Evolutionary conservation across 2,888 invertebrate species (phyloP), one percentile per base, ranked within the genome.

Genomic region (Ametastegia equiseti): DNA sequence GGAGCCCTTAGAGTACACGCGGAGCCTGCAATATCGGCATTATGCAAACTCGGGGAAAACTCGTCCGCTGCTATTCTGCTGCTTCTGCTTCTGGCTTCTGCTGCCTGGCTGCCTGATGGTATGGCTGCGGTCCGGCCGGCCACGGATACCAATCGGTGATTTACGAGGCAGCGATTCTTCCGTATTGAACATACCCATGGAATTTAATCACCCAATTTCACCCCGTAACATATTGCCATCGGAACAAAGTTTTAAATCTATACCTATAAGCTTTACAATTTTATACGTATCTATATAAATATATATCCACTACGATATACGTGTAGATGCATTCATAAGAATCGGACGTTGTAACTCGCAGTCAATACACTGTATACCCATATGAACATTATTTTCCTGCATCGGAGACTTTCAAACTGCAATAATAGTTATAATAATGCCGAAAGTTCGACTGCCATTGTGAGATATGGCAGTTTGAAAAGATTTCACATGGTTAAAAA

Each of bases 1-100:
- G n/a, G n/a, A n/a, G n/a, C n/a, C n/a, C 42, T 42, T 5, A 42
- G 42, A 42, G 42, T 42, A 42, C 5, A 42, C 5, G 42, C 42
- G 42, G 42, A 42, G 42, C 60, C 60, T 11, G 60, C 60, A 60
- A 60, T 30, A 60, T 60, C 60, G 60, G 60, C 30, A 60, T 60
- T 30, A 60, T 60, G 60, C 60, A 60, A 30, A 60, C 30, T 30
- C 27, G 11, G 13, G 60, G 60, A 60, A 60, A 60, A 30, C 60
- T 60, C 30, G 30, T 27, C 15, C 60, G 47, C 42, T n/a, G n/a
- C n/a, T n/a, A n/a, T n/a, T n/a, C n/a, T 54, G 9, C 54, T 54
- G 23, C 54, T 54, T 1, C 23, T 42, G 7, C 11, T 42, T 7
- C 42, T 7, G 11, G 42, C 42, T 1, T 54, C n/a, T n/a, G n/a